Evolutionary conservation across 2,888 invertebrate species (phyloP), one percentile per base, ranked within the genome.

Genomic region (Phalera bucephala): DNA sequence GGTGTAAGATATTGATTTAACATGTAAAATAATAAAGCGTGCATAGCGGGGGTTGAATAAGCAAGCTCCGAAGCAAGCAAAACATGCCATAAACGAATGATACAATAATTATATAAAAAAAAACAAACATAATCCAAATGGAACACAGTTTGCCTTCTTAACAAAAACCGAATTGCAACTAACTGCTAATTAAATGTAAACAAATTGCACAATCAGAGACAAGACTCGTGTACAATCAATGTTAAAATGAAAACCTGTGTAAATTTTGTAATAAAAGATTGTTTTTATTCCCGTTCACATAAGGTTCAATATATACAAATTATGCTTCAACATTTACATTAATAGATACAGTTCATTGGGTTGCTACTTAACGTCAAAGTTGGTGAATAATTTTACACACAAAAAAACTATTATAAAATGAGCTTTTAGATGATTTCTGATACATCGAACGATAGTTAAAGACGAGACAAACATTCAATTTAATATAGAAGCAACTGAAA

Each of bases 251-350:
- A 87, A 87, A 76, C 65, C 72, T 78, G 60, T 50, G 47, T 70
- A 44, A 46, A 67, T 80, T 87, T 87, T 85, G 81, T 87, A 85
- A 79, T 87, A 88, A 88, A 89, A 83, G 72, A 61, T 79, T 74
- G 69, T 80, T 83, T 81, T 86, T 84, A 81, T 86, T 85, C 76
- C 68, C 77, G 72, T 86, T 86, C 85, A 87, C 85, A 88, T 83
- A 74, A 73, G 67, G 69, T 82, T 86, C 88, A 80, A 85, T 89
- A 89, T 89, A 89, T 89, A 89, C 88, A 89, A 81, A 88, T 87
- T 80, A 84, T 77, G 72, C 70, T 70, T 78, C 70, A 84, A 83
- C 84, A 87, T 88, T 85, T 87, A 88, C 86, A 85, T 68, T 73
- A 70, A 74, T 79, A 77, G 74, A 76, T 81, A 86, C 76, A 82